Evolutionary conservation across 2,888 invertebrate genomes (phyloP).

Genomic region (Coleophora deauratella): DNA sequence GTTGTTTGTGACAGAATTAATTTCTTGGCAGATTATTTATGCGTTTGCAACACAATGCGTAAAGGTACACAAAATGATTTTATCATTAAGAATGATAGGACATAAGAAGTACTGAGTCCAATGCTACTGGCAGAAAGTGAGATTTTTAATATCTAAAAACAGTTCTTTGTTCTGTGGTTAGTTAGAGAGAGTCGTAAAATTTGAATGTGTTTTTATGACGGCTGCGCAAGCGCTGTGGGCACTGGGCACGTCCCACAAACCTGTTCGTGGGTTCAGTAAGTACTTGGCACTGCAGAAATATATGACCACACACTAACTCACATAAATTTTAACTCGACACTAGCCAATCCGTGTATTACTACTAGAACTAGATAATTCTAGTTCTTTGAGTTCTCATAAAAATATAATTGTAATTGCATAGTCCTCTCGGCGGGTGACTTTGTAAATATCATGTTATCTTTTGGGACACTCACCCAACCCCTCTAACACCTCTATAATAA

Average conservation of each 20-base stretch:
- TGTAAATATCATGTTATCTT: no score
- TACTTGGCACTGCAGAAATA: slow-evolving; percentile 21
- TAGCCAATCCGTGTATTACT: no score
- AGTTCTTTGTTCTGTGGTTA: slow-evolving; percentile 24
- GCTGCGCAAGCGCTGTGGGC: slow-evolving; percentile 21
- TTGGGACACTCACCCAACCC: no score
- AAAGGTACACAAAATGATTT: slow-evolving; percentile 28
- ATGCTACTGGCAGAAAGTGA: slow-evolving; percentile 48
- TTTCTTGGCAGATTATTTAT: slow-evolving; percentile 48
- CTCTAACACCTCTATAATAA: no score
- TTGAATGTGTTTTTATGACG: slow-evolving; percentile 47
- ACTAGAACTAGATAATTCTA: no score
- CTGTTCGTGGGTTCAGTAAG: slow-evolving; percentile 46
- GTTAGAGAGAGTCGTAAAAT: slow-evolving; percentile 48
- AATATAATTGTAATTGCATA: no score
- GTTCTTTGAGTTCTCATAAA: no score
- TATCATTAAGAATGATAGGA: background rate
- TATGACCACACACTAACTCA: background rate
- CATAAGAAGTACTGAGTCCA: slow-evolving; percentile 28
- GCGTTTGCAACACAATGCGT: slow-evolving; percentile 41
- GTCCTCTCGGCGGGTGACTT: no score
- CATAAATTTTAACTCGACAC: no score
- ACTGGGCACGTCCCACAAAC: slow-evolving; percentile 26
- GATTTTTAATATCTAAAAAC: slow-evolving; percentile 44
- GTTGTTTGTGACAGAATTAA: slow-evolving; percentile 48